These are phyloP conservation scores for Clarias gariepinus DNA, from an alignment of 2,113 vertebrate species.

Conservation along the genomic window DNA sequence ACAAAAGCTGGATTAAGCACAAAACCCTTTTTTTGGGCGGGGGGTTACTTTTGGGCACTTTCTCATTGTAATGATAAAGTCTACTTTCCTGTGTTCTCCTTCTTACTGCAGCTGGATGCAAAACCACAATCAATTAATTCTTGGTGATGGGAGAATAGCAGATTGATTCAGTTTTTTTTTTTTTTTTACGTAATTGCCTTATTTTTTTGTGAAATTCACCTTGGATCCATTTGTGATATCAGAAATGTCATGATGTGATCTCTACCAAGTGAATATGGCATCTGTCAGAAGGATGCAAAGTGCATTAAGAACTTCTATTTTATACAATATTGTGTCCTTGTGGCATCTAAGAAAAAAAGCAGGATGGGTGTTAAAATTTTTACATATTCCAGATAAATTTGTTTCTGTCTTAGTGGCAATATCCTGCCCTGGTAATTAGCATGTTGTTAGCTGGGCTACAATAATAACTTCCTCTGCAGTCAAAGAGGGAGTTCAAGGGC, in stretches of 20 bases:
- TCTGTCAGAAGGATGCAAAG: background rate
- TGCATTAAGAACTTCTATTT: conserved; percentile 4
- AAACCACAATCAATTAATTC: conserved; percentile 13
- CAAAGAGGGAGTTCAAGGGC: conserved; percentile 7
- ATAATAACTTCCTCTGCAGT: conserved; percentile 44
- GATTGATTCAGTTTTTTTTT: conserved; percentile 20
- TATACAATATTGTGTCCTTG: background rate
- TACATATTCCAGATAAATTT: background rate
- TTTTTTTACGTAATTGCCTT: conserved; percentile 10
- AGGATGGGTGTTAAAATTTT: background rate
- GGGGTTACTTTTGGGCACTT: background rate
- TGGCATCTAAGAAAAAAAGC: background rate
- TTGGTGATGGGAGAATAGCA: background rate
- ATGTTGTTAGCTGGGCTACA: conserved; percentile 21
- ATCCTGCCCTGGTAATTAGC: conserved; percentile 39
- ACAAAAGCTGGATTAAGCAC: background rate
- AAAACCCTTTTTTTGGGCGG: background rate
- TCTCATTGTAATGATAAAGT: conserved; percentile 4
- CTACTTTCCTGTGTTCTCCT: conserved; percentile 1
- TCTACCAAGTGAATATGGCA: conserved; percentile 21
- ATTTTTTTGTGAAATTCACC: conserved; percentile 30
- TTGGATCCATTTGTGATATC: background rate
- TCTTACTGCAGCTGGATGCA: background rate
- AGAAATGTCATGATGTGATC: conserved; percentile 32
- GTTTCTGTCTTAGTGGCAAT: conserved; percentile 13